Evolutionary conservation across 2,113 vertebrate genomes (phyloP).

Genomic region (Pavo muticus): DNA sequence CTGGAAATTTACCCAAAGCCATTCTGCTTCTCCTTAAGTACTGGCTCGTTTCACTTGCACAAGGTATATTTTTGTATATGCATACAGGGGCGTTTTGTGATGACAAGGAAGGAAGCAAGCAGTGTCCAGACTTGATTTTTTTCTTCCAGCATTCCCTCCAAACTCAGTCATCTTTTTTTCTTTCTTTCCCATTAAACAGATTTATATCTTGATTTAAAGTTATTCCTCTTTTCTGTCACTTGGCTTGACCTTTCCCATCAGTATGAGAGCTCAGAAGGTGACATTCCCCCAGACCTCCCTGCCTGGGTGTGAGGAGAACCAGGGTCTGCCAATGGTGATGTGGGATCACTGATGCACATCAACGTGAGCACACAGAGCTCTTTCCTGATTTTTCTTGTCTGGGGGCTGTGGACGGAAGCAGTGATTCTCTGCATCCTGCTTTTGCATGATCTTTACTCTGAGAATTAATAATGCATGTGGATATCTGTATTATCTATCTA

Average conservation of each 20-base stretch:
- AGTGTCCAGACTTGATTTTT: constrained; percentile 44
- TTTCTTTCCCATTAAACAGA: constrained; percentile 29
- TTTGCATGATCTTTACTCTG: neutral
- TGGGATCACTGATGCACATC: fast-evolving
- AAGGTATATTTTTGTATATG: constrained; percentile 5
- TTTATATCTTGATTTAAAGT: neutral
- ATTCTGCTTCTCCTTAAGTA: neutral
- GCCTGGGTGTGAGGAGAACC: neutral
- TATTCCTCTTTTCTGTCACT: neutral
- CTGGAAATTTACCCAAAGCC: constrained; percentile 23
- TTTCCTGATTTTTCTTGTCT: neutral
- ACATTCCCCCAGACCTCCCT: neutral
- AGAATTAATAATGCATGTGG: neutral
- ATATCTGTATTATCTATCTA: neutral
- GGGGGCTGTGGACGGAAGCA: neutral
- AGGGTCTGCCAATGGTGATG: neutral
- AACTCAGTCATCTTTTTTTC: neutral
- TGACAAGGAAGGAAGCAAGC: constrained; percentile 41
- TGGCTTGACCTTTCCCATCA: neutral
- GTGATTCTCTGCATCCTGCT: neutral
- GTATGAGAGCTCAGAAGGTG: fast-evolving
- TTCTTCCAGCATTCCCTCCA: constrained; percentile 27
- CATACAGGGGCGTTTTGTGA: neutral
- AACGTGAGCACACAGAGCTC: neutral
- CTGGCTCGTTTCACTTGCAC: neutral